Percentiles rank a stretch among this genome's conserved stretches.
Evolutionary conservation across 2,888 invertebrate species (phyloP).

Genomic region (Andrena marginata): DNA sequence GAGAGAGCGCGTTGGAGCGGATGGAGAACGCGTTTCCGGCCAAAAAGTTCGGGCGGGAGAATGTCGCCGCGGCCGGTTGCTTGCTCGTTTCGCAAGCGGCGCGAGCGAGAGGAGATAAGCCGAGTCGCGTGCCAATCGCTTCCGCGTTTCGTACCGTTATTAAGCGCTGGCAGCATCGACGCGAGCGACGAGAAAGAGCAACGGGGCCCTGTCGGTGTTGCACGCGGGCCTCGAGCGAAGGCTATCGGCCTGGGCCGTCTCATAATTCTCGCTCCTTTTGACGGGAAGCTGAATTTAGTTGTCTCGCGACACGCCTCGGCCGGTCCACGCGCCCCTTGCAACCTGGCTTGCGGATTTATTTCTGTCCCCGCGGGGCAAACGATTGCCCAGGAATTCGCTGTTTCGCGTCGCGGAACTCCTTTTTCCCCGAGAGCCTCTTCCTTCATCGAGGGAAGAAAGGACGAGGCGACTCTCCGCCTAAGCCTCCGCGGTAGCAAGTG

Average conservation of each 20-base stretch:
- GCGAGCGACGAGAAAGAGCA: conserved; percentile 29
- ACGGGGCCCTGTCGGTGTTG: conserved; percentile 26
- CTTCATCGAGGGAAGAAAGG: not conserved
- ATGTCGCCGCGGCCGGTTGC: conserved; percentile 27
- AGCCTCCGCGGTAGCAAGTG: not conserved
- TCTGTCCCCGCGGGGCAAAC: conserved; percentile 27
- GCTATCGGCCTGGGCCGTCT: conserved; percentile 28
- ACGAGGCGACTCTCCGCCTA: not conserved
- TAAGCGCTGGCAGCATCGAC: conserved; percentile 36
- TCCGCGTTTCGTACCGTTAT: conserved; percentile 74
- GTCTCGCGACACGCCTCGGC: conserved; percentile 46
- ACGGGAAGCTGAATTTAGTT: conserved; percentile 60
- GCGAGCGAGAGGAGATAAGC: conserved; percentile 59
- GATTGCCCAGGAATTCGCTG: conserved; percentile 24
- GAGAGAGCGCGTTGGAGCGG: not conserved
- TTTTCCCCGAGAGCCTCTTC: not conserved
- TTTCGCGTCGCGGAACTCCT: conserved; percentile 49
- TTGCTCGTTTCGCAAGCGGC: conserved; percentile 56
- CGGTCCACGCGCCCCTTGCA: conserved; percentile 26
- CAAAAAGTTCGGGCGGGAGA: conserved; percentile 52
- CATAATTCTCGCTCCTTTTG: conserved; percentile 52
- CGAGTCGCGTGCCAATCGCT: conserved; percentile 75
- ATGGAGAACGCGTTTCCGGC: conserved; percentile 20
- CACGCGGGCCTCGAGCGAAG: conserved; percentile 29
- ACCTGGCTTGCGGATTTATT: conserved; percentile 49